A percentile compares a stretch with the other conserved stretches of the same genome.
Conservation (phyloP, 1,140 invertebrate genomes). For the Drosophila sproati region DNA sequence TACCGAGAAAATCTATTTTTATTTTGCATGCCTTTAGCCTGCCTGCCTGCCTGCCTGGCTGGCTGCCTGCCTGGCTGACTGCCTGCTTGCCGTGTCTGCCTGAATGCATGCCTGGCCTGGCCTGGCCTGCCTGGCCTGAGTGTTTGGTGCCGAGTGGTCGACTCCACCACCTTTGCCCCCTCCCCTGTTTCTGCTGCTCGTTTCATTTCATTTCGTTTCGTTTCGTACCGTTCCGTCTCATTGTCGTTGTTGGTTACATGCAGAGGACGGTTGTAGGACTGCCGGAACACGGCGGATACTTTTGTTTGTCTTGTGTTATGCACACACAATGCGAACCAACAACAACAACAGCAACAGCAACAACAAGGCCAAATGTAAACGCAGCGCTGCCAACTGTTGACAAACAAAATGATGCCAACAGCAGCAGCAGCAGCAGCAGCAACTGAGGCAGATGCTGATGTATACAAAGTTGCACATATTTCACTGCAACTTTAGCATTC, state of each 20-base stretch:
- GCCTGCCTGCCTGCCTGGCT: constrained; percentile 1
- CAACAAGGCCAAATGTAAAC: constrained; percentile 29
- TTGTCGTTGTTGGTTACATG: neutral
- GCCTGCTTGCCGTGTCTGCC: constrained; percentile 5
- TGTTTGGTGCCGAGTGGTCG: neutral
- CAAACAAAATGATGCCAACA: constrained; percentile 35
- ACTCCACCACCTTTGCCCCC: neutral
- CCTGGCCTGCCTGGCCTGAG: neutral
- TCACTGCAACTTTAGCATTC: no score
- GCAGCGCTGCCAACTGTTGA: constrained; percentile 43
- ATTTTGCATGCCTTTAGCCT: constrained; percentile 54
- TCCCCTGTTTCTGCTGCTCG: no score
- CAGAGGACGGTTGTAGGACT: constrained; percentile 29
- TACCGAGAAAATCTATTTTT: constrained; percentile 84
- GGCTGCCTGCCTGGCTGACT: neutral
- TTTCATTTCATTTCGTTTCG: neutral
- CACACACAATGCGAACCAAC: constrained; percentile 35
- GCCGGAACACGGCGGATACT: constrained; percentile 18
- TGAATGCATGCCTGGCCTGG: constrained; percentile 1
- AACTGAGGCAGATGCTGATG: neutral
- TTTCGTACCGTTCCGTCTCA: neutral
- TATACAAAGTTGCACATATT: neutral
- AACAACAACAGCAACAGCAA: constrained; percentile 20
- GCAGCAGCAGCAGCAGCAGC: neutral
- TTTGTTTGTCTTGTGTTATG: constrained; percentile 38